These are phyloP conservation scores for human (Homo sapiens) DNA, from an alignment of 2,113 vertebrate species.

Conservation along the genomic window GRCh38 chr4:165742501-165743000, in stretches of 20 bases:
- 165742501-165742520: no score
- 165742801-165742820: neutral
- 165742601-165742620: neutral
- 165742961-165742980: neutral
- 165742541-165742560: no score
- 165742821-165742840: neutral
- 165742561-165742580: neutral
- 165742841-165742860: neutral
- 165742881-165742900: neutral
- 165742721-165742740: neutral
- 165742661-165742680: neutral
- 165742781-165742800: neutral
- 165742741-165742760: neutral
- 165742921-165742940: neutral
- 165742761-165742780: neutral
- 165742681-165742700: neutral
- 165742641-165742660: neutral
- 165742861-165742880: neutral
- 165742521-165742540: no score
- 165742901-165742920: neutral
- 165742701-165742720: neutral
- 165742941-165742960: neutral
- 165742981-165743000: neutral
- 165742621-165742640: neutral
- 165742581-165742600: neutral